phyloP scores from a whole-genome alignment of 2,113 vertebrate genomes.

The Larimichthys crocea region DNA sequence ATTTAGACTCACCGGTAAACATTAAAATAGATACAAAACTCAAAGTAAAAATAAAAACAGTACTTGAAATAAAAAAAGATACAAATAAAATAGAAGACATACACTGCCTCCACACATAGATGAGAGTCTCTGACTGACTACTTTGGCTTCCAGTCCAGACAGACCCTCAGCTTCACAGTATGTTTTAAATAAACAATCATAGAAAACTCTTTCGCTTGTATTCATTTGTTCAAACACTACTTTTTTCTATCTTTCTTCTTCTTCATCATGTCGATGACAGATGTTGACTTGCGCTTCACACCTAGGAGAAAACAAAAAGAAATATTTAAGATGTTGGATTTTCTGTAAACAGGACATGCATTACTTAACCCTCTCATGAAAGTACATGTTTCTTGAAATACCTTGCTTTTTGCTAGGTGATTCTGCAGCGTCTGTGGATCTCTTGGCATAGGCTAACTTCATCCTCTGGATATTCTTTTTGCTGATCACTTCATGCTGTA shows the following conservation, averaged over 20 bases:
- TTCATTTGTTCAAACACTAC: neutral
- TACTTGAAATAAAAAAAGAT: neutral
- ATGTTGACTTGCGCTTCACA: slow-evolving; percentile 71
- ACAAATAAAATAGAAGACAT: neutral
- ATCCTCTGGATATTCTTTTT: slow-evolving; percentile 83
- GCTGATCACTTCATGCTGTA: slow-evolving; percentile 70
- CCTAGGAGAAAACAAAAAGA: slow-evolving; percentile 53
- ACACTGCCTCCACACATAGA: no score
- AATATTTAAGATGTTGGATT: neutral
- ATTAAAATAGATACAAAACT: neutral
- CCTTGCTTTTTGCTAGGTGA: slow-evolving; percentile 65
- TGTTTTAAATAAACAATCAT: neutral
- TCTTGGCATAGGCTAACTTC: slow-evolving; percentile 80
- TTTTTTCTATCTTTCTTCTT: slow-evolving; percentile 73
- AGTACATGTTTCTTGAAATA: neutral
- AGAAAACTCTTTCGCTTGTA: neutral
- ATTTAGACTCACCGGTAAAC: slow-evolving; percentile 9
- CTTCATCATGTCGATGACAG: slow-evolving; percentile 67
- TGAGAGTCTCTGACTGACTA: neutral
- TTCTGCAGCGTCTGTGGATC: slow-evolving; percentile 28
- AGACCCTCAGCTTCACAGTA: neutral
- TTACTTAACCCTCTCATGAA: neutral
- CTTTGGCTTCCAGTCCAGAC: neutral
- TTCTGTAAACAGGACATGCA: neutral
- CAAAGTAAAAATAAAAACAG: neutral